Conservation (phyloP, 2,888 invertebrate species). For the Limnephilus lunatus region DNA sequence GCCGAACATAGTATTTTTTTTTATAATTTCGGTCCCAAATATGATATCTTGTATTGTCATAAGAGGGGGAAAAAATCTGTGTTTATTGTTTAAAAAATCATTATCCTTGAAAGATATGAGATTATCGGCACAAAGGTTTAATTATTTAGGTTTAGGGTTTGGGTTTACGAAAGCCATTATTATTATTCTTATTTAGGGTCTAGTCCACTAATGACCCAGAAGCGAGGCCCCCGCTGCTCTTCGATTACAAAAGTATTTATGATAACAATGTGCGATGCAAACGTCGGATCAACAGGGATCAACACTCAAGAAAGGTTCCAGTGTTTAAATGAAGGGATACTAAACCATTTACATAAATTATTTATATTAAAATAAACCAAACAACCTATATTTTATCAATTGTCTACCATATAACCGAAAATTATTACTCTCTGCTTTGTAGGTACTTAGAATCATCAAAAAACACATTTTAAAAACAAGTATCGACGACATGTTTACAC, state of each 20-base stretch:
- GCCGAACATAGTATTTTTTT: too few relatives aligned
- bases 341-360: neutral
- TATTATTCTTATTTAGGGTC: neutral
- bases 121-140: neutral
- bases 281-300: constrained; percentile 20
- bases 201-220: neutral
- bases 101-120: neutral
- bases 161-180: neutral
- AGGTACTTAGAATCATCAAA: too few relatives aligned
- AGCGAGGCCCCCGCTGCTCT: neutral
- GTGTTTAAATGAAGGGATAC: neutral
- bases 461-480: too few relatives aligned
- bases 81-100: neutral
- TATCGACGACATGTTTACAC: too few relatives aligned
- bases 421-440: too few relatives aligned
- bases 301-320: constrained; percentile 4
- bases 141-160: neutral
- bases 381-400: too few relatives aligned
- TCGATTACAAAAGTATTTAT: constrained; percentile 23
- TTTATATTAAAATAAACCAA: neutral
- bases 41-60: too few relatives aligned
- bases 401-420: too few relatives aligned
- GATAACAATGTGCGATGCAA: constrained; percentile 8
- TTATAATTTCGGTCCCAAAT: too few relatives aligned
- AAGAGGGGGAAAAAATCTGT: neutral